Percentiles rank a stretch among this genome's conserved stretches.
phyloP scores from a whole-genome alignment of 2,888 invertebrate genomes.

The Geotrupes spiniger region DNA sequence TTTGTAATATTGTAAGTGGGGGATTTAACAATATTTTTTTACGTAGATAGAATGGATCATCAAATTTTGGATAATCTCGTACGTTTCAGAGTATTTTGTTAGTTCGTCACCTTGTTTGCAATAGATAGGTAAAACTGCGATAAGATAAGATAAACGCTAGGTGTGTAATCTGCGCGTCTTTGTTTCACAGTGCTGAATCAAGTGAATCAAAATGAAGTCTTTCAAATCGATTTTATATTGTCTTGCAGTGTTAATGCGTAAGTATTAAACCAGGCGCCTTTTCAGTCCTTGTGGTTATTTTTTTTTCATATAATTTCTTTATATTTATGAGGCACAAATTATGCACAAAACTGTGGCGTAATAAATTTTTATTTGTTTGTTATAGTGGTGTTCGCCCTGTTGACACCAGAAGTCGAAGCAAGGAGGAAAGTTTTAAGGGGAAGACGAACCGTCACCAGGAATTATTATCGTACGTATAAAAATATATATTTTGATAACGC shows the following conservation, averaged over 20 bases:
- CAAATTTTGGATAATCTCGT: too few species aligned
- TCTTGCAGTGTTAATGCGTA: constrained; percentile 12
- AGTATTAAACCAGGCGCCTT: too few species aligned
- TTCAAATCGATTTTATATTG: constrained; percentile 14
- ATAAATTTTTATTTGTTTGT: background rate
- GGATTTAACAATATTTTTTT: too few species aligned
- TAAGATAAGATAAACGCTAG: constrained; percentile 7
- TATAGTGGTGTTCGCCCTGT: constrained; percentile 18
- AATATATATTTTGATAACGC: too few species aligned
- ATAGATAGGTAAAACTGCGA: background rate
- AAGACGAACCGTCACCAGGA: constrained; percentile 19
- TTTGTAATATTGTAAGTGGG: too few species aligned
- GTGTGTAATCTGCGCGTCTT: background rate
- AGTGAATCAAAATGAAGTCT: constrained; percentile 5
- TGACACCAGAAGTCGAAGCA: constrained; percentile 19
- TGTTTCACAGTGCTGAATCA: background rate
- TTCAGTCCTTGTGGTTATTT: background rate
- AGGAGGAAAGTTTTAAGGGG: constrained; percentile 21
- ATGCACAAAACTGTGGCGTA: background rate
- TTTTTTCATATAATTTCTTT: background rate
- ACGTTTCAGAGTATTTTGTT: too few species aligned
- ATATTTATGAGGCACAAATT: background rate
- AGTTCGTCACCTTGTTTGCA: too few species aligned
- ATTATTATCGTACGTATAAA: constrained; percentile 19
- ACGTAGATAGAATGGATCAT: too few species aligned